phyloP scores from a whole-genome alignment of 2,113 vertebrate genomes.

The Trogon surrucura region DNA sequence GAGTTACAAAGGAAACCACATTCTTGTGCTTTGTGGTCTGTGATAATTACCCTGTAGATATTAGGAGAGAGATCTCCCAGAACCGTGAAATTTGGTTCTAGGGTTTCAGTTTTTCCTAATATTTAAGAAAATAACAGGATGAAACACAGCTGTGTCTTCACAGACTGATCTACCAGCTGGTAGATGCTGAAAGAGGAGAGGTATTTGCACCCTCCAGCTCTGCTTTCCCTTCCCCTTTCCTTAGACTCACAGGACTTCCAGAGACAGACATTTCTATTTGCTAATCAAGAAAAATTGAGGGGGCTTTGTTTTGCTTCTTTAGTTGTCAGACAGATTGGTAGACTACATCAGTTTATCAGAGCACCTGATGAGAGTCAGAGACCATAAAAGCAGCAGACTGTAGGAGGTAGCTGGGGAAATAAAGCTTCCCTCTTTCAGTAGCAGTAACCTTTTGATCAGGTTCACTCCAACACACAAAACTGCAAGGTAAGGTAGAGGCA shows the following conservation, averaged over 20 bases:
- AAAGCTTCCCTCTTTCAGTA: neutral
- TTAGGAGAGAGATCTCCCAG: neutral
- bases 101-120: neutral
- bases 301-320: neutral
- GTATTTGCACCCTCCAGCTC: neutral
- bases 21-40: neutral
- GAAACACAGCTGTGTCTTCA: neutral
- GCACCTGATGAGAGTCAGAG: neutral
- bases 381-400: neutral
- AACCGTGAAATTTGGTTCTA: neutral
- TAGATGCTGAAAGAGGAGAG: neutral
- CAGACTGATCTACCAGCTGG: neutral
- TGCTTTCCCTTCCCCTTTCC: neutral
- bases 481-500: neutral
- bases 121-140: neutral
- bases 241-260: neutral
- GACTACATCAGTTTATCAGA: neutral
- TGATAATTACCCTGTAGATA: neutral
- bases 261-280: neutral
- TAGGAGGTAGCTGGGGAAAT: neutral
- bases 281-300: neutral
- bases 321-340: neutral
- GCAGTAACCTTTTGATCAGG: neutral
- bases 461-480: neutral
- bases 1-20: neutral